phyloP scores from a whole-genome alignment of 2,797 vertebrate species.

The Petrocephalus sullivani region DNA sequence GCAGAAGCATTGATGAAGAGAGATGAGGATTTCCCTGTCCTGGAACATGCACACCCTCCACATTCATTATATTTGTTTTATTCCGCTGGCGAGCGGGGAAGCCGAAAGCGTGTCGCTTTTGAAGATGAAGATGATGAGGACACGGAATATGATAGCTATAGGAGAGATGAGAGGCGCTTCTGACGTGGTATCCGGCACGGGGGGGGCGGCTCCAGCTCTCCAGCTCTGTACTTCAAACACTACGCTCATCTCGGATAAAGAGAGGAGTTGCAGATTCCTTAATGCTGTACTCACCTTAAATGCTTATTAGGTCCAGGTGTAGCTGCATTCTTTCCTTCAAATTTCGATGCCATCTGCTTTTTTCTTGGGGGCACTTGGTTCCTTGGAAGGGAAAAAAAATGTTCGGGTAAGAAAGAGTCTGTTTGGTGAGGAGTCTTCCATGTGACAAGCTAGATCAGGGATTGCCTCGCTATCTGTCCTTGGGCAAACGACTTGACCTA shows the following conservation, averaged over 20 bases:
- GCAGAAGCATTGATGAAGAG: not conserved
- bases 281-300: conserved; percentile 18
- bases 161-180: not conserved
- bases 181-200: not conserved
- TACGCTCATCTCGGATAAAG: not conserved
- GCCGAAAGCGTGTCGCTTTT: not conserved
- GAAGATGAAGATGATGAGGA: not conserved
- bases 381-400: conserved; percentile 19
- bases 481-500: conserved; percentile 24
- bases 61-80: not conserved
- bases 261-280: not conserved
- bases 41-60: not conserved
- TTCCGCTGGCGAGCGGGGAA: not conserved
- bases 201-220: not conserved
- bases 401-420: not conserved
- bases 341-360: not conserved
- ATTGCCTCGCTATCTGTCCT: not conserved
- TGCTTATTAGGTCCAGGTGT: not conserved
- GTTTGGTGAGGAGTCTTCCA: not conserved
- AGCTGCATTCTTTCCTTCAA: not conserved
- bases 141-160: not conserved
- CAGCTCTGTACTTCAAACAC: not conserved
- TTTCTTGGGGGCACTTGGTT: not conserved
- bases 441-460: conserved; percentile 4
- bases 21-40: not conserved